Evolutionary conservation across 1,140 invertebrate genomes (phyloP).

Genomic region (Drosophila parabipectinata): DNA sequence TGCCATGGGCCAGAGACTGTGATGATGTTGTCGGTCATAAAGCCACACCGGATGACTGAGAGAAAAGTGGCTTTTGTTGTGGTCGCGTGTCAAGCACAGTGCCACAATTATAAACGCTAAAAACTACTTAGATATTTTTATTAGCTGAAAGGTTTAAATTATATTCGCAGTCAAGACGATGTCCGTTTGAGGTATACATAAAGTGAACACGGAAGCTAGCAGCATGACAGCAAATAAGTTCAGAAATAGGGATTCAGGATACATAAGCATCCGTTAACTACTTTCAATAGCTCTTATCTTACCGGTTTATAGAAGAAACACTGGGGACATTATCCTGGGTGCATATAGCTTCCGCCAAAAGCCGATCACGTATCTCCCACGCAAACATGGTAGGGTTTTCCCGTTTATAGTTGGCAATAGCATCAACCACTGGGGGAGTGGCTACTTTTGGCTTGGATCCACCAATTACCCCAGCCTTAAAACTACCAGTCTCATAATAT

Average conservation of each 20-base stretch:
- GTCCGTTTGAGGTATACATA: conserved; percentile 17
- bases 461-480: conserved; percentile 99
- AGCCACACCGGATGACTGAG: conserved; percentile 56
- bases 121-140: conserved; percentile 82
- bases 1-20: conserved; percentile 28
- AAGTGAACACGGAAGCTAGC: conserved; percentile 59
- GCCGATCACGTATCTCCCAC: conserved; percentile 99
- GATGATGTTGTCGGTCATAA: conserved; percentile 42
- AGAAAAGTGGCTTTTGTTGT: conserved; percentile 76
- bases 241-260: conserved; percentile 29
- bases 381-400: conserved; percentile 99
- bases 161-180: conserved; percentile 12
- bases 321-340: conserved; percentile 99
- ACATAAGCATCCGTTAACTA: conserved; percentile 34
- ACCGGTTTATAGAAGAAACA: conserved; percentile 99
- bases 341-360: conserved; percentile 98
- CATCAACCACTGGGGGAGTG: conserved; percentile 98
- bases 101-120: conserved; percentile 82
- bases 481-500: conserved; percentile 99
- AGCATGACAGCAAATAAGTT: conserved; percentile 69
- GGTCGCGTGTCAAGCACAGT: conserved; percentile 82
- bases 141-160: conserved; percentile 47
- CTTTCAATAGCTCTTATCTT: conserved; percentile 82
- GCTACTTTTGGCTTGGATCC: conserved; percentile 99
- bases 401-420: conserved; percentile 98